phyloP scores from a whole-genome alignment of 1,140 invertebrate species.

The Eriosoma lanigerum region DNA sequence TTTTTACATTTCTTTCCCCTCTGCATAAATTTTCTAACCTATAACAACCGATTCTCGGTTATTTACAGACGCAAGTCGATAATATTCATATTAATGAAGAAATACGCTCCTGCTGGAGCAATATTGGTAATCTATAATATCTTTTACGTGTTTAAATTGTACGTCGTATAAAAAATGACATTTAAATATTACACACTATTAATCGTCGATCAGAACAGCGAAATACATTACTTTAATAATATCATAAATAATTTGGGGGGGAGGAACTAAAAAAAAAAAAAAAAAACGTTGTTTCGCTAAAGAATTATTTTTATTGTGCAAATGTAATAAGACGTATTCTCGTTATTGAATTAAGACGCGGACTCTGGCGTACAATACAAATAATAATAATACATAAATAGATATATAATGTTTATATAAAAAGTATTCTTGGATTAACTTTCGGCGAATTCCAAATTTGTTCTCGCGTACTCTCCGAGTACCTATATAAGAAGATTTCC shows the following conservation, averaged over 20 bases:
- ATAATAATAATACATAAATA: background rate
- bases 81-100: background rate
- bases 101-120: background rate
- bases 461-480: background rate
- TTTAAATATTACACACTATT: constrained; percentile 24
- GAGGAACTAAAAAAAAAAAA: background rate
- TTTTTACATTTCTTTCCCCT: background rate
- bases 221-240: too few relatives aligned
- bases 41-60: background rate
- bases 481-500: constrained; percentile 31
- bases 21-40: background rate
- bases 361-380: background rate
- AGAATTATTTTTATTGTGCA: constrained; percentile 15
- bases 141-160: background rate
- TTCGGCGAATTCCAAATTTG: constrained; percentile 26
- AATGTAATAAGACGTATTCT: constrained; percentile 29
- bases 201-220: background rate
- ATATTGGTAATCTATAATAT: background rate
- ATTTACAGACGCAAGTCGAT: background rate
- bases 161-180: background rate
- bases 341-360: constrained; percentile 9
- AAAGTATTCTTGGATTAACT: constrained; percentile 43
- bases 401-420: constrained; percentile 20
- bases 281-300: background rate
- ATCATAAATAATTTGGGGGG: background rate